phyloP scores from a whole-genome alignment of 2,113 vertebrate species.

The Onychostoma macrolepis region DNA sequence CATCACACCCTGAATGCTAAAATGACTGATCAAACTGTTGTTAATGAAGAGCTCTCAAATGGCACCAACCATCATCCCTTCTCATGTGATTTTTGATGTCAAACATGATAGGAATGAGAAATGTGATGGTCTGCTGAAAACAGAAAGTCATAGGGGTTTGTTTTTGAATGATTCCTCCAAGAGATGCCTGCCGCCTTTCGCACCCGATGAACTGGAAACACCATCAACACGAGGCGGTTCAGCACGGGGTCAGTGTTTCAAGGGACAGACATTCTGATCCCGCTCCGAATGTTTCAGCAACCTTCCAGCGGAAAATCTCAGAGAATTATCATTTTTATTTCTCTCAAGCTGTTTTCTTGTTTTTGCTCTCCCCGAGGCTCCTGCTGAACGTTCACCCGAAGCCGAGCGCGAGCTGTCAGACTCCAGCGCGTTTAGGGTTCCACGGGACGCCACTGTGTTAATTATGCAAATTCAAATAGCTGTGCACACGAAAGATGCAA shows the following conservation, averaged over 20 bases:
- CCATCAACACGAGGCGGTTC: background rate
- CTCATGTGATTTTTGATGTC: background rate
- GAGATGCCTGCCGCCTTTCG: background rate
- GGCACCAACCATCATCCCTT: background rate
- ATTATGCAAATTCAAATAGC: constrained; percentile 72
- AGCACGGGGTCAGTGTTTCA: background rate
- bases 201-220: background rate
- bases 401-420: constrained; percentile 54
- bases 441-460: constrained; percentile 68
- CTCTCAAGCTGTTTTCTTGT: background rate
- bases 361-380: background rate
- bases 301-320: background rate
- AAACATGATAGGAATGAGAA: background rate
- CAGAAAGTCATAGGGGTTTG: background rate
- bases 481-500: constrained; percentile 68
- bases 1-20: background rate
- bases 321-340: background rate
- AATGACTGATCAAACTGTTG: background rate
- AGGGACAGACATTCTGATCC: background rate
- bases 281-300: background rate
- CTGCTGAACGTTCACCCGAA: constrained; percentile 36
- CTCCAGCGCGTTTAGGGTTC: constrained; percentile 58
- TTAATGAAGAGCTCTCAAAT: background rate
- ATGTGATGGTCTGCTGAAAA: background rate
- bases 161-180: background rate